Conservation (phyloP, 2,113 vertebrate species). For the Chionomys nivalis region DNA sequence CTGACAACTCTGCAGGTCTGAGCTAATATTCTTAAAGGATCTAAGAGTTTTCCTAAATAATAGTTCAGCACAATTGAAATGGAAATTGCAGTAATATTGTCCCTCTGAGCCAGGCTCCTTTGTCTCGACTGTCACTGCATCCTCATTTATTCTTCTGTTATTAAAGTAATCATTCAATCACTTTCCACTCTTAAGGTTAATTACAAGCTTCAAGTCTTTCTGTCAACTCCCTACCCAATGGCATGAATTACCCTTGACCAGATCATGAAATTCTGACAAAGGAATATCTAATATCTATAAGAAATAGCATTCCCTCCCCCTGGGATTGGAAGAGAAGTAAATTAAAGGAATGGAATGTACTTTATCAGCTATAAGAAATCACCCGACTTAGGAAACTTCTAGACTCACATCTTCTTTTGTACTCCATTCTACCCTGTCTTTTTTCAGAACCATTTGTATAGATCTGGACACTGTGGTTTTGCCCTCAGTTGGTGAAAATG, state of each 20-base stretch:
- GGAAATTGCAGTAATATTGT: constrained; percentile 74
- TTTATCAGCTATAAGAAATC: constrained; percentile 29
- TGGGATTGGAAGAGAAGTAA: constrained; percentile 51
- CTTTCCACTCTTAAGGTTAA: constrained; percentile 79
- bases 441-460: not conserved
- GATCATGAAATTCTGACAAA: constrained; percentile 3
- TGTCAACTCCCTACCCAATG: constrained; percentile 38
- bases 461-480: not conserved
- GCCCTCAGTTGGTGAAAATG: not conserved
- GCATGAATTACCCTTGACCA: constrained; percentile 48
- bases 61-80: constrained; percentile 79
- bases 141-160: constrained; percentile 76
- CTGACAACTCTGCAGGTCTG: constrained; percentile 43
- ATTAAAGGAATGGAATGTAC: constrained; percentile 19
- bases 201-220: constrained; percentile 76
- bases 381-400: not conserved
- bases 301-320: not conserved
- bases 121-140: constrained; percentile 78
- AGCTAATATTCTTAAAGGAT: constrained; percentile 69
- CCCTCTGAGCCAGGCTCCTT: constrained; percentile 70
- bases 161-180: constrained; percentile 70
- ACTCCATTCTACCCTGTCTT: not conserved
- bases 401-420: not conserved
- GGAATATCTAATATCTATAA: not conserved
- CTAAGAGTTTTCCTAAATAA: constrained; percentile 71